Evolutionary conservation across 2,113 vertebrate genomes (phyloP).

Genomic region (Formicarius rufipectus): DNA sequence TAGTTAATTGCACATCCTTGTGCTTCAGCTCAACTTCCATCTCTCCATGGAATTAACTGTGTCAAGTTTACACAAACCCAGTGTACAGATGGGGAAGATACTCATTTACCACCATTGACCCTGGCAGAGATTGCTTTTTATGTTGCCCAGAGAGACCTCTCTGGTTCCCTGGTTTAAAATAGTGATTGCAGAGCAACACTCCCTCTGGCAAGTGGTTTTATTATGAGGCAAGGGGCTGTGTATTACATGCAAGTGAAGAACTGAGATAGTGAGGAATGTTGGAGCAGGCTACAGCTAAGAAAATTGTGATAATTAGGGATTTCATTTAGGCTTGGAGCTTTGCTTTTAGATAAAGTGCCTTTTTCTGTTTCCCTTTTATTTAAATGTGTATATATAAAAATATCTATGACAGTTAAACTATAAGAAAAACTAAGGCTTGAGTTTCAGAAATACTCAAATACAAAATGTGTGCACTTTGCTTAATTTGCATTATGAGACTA

Average conservation of each 20-base stretch:
- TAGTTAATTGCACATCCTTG: not conserved
- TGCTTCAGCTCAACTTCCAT: not conserved
- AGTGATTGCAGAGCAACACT: not conserved
- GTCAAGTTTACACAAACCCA: not conserved
- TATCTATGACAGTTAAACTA: constrained; percentile 1
- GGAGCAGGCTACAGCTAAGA: not conserved
- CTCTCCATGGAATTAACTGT: not conserved
- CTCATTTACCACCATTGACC: not conserved
- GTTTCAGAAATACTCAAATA: not conserved
- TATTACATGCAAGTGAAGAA: not conserved
- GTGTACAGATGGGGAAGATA: not conserved
- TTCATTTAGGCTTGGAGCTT: not conserved
- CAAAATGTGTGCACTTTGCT: not conserved
- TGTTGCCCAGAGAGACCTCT: not conserved
- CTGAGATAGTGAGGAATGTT: not conserved
- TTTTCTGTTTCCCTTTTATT: constrained; percentile 18
- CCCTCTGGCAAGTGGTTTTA: not conserved
- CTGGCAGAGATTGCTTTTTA: not conserved
- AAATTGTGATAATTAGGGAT: not conserved
- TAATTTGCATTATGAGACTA: not conserved
- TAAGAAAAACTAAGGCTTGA: constrained; percentile 1
- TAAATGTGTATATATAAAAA: not conserved
- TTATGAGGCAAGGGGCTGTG: not conserved
- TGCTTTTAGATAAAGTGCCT: constrained; percentile 1
- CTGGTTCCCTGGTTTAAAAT: not conserved